These are phyloP conservation scores for Puma concolor DNA, from an alignment of 2,113 vertebrate species.

Conservation along the genomic window DNA sequence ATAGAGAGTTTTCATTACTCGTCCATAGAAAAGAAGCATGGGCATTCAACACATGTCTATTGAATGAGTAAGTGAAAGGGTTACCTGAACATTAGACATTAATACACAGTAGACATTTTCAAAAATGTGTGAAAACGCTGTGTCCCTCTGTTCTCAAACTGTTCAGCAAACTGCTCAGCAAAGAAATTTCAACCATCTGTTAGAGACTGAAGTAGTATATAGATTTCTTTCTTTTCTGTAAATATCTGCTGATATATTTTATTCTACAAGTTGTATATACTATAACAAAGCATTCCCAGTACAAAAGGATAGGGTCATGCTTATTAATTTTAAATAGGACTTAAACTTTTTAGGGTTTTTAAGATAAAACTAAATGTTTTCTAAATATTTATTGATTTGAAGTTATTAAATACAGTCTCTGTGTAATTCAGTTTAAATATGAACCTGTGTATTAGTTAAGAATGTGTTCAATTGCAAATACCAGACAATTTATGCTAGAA, in stretches of 20 bases:
- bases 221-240: background rate
- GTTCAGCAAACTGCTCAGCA: background rate
- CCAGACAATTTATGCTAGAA: background rate
- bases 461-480: background rate
- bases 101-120: background rate
- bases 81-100: background rate
- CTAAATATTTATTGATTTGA: slow-evolving; percentile 2
- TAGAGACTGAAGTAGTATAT: background rate
- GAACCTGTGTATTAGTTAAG: background rate
- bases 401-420: slow-evolving; percentile 10
- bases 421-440: slow-evolving; percentile 27
- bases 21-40: background rate
- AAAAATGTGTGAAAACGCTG: background rate
- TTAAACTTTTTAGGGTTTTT: background rate
- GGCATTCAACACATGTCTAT: background rate
- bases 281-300: background rate
- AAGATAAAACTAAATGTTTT: slow-evolving; percentile 25
- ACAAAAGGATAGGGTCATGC: background rate
- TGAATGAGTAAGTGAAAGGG: background rate
- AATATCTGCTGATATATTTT: background rate
- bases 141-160: background rate
- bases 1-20: background rate
- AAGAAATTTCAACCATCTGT: background rate
- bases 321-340: background rate
- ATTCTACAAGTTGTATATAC: background rate